These are phyloP conservation scores for Capitulum mitella DNA, from an alignment of 2,888 invertebrate species.

Conservation along the genomic window DNA sequence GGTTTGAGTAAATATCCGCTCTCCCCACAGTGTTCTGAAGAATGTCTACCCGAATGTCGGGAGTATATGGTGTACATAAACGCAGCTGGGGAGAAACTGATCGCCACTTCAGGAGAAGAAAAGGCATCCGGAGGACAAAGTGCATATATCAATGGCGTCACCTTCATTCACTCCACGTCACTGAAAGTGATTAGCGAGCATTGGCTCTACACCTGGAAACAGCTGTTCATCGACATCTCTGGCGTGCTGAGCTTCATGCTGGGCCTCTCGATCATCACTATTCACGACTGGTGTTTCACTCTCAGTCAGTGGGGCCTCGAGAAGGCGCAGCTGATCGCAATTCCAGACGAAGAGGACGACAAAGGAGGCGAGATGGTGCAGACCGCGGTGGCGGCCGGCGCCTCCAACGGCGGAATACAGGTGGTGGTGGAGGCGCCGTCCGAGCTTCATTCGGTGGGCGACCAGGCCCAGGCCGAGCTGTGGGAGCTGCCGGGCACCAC, in stretches of 20 bases:
- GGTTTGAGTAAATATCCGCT: background rate
- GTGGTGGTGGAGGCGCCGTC: too few relatives aligned
- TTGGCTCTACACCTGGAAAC: constrained; percentile 4
- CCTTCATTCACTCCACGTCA: background rate
- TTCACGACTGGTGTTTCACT: background rate
- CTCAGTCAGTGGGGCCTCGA: background rate
- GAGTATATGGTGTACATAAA: background rate
- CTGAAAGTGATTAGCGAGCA: background rate
- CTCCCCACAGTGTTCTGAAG: background rate
- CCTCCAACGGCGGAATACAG: too few relatives aligned
- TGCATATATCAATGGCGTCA: background rate
- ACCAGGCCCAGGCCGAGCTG: too few relatives aligned
- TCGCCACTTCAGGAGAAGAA: too few relatives aligned
- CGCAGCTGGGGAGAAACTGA: background rate
- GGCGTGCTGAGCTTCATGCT: background rate
- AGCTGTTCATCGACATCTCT: background rate
- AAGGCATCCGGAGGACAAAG: too few relatives aligned
- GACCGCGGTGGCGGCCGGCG: too few relatives aligned
- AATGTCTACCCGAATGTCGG: background rate
- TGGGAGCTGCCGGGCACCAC: too few relatives aligned
- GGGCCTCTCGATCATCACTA: background rate
- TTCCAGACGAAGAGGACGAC: too few relatives aligned
- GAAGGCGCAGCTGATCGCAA: too few relatives aligned
- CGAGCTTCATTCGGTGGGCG: too few relatives aligned
- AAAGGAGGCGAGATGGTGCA: too few relatives aligned